Evolutionary conservation across 2,113 vertebrate genomes (phyloP), one percentile per base, ranked within the genome.

Genomic region (Dromiciops gliroides): DNA sequence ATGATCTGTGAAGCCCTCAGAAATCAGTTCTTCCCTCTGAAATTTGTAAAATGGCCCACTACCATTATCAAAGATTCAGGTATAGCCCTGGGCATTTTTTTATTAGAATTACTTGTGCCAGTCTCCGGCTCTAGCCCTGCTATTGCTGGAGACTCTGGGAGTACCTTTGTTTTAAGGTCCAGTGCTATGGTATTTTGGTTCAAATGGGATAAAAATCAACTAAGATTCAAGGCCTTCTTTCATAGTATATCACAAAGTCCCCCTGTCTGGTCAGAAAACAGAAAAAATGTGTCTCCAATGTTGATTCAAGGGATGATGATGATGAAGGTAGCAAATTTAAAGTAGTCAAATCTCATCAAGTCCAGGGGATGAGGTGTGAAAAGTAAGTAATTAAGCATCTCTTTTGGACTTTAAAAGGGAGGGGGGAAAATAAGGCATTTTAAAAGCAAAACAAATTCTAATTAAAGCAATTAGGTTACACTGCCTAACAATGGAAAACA

Each of bases 221-320:
- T 97, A 95, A 95, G 93, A 97, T 97, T 97, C 96, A 96, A 97
- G 48, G 92, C 97, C 91, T 96, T 97, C 93, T 97, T 98, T 98
- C 96, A 93, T 98, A 95, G 97, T 96, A 97, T 93, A 90, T 95
- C 97, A 75, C 96, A 97, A 97, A 95, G 96, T 97, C 89, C 92
- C 98, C 96, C 97, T 97, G 96, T 98, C 97, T 95, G 91, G 94
- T 95, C 94, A 98, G 94, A 95, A 97, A 98, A 97, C 94, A 97
- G 92, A 95, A 92, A 93, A 95, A 92, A 96, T 95, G 88, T 98
- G 93, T 96, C 50, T 95, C 96, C 97, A 97, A 97, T 96, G n/a
- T 44, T 44, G n/a, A 83, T 83, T 83, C n/a, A 44, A 44, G n/a
- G 93, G 90, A 96, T 83, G 94, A 52, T 97, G 95, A 96, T 97